Evolutionary conservation across 1,140 invertebrate species (phyloP), one percentile per base, ranked within the genome.

Genomic region (Charaxes varanes): DNA sequence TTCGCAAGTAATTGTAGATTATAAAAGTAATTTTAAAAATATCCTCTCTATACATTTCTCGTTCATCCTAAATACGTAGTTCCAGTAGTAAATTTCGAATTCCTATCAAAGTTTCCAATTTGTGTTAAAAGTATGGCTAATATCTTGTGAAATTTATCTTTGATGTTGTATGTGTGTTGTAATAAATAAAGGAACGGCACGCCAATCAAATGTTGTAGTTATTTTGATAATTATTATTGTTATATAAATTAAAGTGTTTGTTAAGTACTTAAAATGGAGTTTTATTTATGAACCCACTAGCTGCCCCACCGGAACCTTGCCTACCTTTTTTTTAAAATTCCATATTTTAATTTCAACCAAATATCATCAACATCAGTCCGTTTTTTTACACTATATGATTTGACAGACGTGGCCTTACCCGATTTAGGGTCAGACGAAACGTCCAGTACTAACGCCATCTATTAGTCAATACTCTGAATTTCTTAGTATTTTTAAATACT

Each of bases 211-310:
- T 21, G 51, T 63, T 55, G 49, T 51, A 62, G 61, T 70, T 64
- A 57, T 67, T 62, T 71, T 65, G 53, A 82, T 61, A 61, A 72
- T 71, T 56, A 66, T 72, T 65, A 64, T 74, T 74, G 63, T 67
- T 58, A 58, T 57, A 53, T 64, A 54, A 52, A 70, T 62, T 71
- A 74, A 71, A 74, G 70, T 71, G 70, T 74, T 74, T 74, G 67
- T 74, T 74, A 74, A 74, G 67, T 71, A 74, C 62, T 45, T 44
- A 54, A 2, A 23, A 5, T 31, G 19, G 42, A 15, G 35, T 58
- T 53, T 58, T 42, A 54, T 58, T 58, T 58, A 6, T 1, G n/a
- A 10, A 4, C 12, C n/a, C n/a, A n/a, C n/a, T n/a, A n/a, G n/a
- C n/a, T n/a, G n/a, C n/a, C n/a, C n/a, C n/a, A n/a, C n/a, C n/a